phyloP scores from a whole-genome alignment of 2,113 vertebrate genomes.

The Ceuthmochares aereus region DNA sequence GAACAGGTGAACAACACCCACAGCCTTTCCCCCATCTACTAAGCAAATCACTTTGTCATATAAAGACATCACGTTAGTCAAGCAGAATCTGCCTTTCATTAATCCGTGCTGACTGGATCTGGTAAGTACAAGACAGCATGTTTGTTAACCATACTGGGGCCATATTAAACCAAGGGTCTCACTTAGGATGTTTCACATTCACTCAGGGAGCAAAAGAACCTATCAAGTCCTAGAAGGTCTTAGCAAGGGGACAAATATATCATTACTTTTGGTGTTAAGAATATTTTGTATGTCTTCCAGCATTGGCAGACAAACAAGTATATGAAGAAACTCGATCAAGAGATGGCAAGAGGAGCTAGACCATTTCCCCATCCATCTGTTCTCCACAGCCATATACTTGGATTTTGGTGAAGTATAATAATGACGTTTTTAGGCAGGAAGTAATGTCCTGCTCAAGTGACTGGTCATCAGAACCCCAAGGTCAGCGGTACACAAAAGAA shows the following conservation, averaged over 20 bases:
- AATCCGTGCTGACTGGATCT: no score
- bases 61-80: no score
- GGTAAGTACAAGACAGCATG: no score
- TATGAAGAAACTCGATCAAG: constrained; percentile 21
- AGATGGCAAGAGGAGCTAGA: background rate
- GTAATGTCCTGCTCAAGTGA: background rate
- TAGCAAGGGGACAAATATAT: constrained; percentile 4
- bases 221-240: background rate
- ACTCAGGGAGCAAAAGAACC: no score
- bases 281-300: background rate
- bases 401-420: background rate
- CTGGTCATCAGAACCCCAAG: no score
- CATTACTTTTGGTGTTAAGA: background rate
- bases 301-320: background rate
- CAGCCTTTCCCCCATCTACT: no score
- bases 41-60: no score
- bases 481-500: background rate
- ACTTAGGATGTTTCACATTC: no score
- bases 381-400: background rate
- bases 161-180: no score
- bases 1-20: no score
- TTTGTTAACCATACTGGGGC: no score
- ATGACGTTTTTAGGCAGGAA: background rate
- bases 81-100: no score
- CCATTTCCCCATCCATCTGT: background rate